Conservation (phyloP, 2,888 invertebrate species). For the Diabrotica balteata region DNA sequence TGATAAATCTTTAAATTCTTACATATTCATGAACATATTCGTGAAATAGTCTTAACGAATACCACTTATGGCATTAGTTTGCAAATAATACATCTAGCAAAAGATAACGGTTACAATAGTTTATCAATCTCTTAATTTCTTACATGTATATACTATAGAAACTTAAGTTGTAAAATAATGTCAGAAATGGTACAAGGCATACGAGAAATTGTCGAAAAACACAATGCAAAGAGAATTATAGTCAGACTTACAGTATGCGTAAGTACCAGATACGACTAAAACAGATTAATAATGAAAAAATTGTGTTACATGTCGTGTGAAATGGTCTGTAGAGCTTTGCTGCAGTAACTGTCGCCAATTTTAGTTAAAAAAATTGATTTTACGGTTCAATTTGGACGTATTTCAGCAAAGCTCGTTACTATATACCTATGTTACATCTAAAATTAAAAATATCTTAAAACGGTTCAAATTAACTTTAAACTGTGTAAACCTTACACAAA, state of each 20-base stretch:
- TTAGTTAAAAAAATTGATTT: no score
- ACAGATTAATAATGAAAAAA: constrained; percentile 35
- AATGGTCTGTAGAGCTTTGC: neutral
- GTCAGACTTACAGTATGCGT: constrained; percentile 44
- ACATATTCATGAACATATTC: no score
- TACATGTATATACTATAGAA: no score
- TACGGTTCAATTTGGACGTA: neutral
- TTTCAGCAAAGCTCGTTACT: constrained; percentile 1
- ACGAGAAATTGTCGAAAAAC: constrained; percentile 15
- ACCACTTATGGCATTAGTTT: constrained; percentile 8
- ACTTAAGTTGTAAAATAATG: constrained; percentile 1
- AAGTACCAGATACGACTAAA: constrained; percentile 62
- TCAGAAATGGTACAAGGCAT: constrained; percentile 13
- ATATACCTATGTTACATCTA: neutral
- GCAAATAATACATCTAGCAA: neutral
- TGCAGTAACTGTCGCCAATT: neutral
- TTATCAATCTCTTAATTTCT: no score
- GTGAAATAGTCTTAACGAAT: constrained; percentile 10
- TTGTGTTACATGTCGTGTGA: neutral
- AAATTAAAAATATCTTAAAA: no score
- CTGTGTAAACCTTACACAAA: no score
- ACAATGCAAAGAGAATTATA: constrained; percentile 40
- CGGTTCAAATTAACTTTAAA: no score
- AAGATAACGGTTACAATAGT: no score
- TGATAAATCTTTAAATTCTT: no score